These are phyloP conservation scores for Steinernema carpocapsae DNA, from an alignment of 2,888 invertebrate species.

Conservation along the genomic window DNA sequence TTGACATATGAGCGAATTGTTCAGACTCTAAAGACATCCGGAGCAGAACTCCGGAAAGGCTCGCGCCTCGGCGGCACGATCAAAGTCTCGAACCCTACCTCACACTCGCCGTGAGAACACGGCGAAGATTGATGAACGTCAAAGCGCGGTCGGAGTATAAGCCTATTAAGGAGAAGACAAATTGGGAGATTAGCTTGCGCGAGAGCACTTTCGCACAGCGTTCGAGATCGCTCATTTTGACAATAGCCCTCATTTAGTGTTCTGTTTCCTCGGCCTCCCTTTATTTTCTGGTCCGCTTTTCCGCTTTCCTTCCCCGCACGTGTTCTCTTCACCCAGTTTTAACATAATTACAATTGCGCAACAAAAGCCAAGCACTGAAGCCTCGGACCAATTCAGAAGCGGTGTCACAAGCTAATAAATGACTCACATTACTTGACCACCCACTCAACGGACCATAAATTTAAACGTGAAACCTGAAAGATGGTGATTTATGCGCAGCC, in stretches of 20 bases:
- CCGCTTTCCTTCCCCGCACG: background rate
- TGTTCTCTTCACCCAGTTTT: background rate
- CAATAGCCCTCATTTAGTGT: constrained; percentile 24
- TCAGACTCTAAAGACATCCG: background rate
- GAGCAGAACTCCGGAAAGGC: constrained; percentile 2
- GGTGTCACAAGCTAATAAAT: constrained; percentile 11
- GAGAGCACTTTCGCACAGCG: constrained; percentile 31
- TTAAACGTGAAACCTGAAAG: constrained; percentile 30
- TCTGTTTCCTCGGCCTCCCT: background rate
- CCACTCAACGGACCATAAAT: constrained; percentile 28
- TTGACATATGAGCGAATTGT: constrained; percentile 11
- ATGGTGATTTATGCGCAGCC: constrained; percentile 11
- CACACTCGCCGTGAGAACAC: constrained; percentile 29
- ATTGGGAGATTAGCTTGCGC: constrained; percentile 35
- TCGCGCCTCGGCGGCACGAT: constrained; percentile 12
- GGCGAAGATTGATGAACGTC: constrained; percentile 33
- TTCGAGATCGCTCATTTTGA: constrained; percentile 12
- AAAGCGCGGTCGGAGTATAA: constrained; percentile 11
- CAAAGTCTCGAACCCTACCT: constrained; percentile 19
- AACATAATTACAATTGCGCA: constrained; percentile 12
- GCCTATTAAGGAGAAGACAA: constrained; percentile 33
- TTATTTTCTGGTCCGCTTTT: background rate
- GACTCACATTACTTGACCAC: constrained; percentile 31
- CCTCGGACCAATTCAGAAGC: background rate
- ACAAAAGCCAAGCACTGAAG: background rate